Evolutionary conservation across 2,888 invertebrate genomes (phyloP), one percentile per base, ranked within the genome.

Genomic region (Athetis lepigone): DNA sequence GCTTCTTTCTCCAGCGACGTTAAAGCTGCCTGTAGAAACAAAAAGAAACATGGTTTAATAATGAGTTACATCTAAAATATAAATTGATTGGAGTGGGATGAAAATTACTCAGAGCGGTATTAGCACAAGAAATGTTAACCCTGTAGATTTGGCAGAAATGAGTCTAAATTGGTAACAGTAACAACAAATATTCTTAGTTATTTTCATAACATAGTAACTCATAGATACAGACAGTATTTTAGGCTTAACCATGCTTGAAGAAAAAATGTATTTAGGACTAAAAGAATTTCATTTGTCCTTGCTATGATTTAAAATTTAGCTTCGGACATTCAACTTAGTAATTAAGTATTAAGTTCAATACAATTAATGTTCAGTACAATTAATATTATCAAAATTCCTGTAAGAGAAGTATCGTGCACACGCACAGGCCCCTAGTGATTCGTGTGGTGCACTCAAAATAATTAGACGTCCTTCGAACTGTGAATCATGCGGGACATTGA

Each of bases 1-100:
- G 95, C 95, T 94, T 93, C 92, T 91, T 87, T 91, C 89, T 94
- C 95, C 91, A 95, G 88, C 88, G 95, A 91, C 85, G 92, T 85
- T 77, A 93, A 87, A 85, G 93, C 92, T 87, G 93, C 94, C 95
- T 95, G n/a, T n/a, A 85, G 2, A 83, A 83, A 84, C 68, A 80
- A 81, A 81, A 75, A 66, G 39, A 46, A 11, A 25, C 0, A 21
- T 40, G 1, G 25, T 46, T 72, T 8, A 45, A 21, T 47, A 37
- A 27, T 45, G 1, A 45, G 36, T 19, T 4, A 1, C 33, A 16
- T 13, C 2, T 18, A 8, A 4, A 23, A 3, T 6, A 19, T 47
- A 23, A 9, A 7, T 45, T 9, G 5, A 4, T 5, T 51, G 4
- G 67, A 56, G 43, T 68, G 45, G 58, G 39, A 67, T 1, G 16